A percentile compares a stretch with the other conserved stretches of the same genome.
Conservation (phyloP, 2,888 invertebrate genomes). For the Caenorhabditis sp. region DNA sequence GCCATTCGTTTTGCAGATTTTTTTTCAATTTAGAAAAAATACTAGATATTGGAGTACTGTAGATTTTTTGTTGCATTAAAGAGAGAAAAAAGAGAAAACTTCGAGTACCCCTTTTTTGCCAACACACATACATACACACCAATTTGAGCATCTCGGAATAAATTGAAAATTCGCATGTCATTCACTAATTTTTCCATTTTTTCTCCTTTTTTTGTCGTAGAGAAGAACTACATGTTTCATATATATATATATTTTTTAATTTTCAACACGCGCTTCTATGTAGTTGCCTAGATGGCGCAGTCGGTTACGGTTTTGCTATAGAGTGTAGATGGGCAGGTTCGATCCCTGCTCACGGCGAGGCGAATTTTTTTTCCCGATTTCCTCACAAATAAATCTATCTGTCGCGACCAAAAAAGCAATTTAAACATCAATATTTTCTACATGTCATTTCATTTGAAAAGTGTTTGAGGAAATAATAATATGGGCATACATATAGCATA, state of each 20-base stretch:
- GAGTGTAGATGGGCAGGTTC: too few relatives aligned
- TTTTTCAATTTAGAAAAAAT: background rate
- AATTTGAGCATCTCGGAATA: constrained; percentile 17
- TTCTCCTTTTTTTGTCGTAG: background rate
- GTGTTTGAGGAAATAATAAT: background rate
- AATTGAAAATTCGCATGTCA: constrained; percentile 49
- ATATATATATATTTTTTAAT: background rate
- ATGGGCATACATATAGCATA: background rate
- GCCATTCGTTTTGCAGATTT: background rate
- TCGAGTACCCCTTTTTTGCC: background rate
- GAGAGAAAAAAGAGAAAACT: background rate
- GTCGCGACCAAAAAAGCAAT: background rate
- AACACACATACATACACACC: constrained; percentile 3
- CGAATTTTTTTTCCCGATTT: too few relatives aligned
- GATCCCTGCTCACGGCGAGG: too few relatives aligned
- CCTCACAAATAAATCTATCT: too few relatives aligned
- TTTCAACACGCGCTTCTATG: too few relatives aligned
- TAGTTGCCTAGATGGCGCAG: too few relatives aligned
- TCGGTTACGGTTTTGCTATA: too few relatives aligned
- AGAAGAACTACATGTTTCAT: background rate
- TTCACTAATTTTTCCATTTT: constrained; percentile 38
- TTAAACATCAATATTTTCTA: background rate
- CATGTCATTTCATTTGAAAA: constrained; percentile 1
- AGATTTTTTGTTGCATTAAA: background rate
- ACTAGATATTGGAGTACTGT: too few relatives aligned